phyloP scores from a whole-genome alignment of 2,113 vertebrate species.

The Cyprinodon brontotheroides region DNA sequence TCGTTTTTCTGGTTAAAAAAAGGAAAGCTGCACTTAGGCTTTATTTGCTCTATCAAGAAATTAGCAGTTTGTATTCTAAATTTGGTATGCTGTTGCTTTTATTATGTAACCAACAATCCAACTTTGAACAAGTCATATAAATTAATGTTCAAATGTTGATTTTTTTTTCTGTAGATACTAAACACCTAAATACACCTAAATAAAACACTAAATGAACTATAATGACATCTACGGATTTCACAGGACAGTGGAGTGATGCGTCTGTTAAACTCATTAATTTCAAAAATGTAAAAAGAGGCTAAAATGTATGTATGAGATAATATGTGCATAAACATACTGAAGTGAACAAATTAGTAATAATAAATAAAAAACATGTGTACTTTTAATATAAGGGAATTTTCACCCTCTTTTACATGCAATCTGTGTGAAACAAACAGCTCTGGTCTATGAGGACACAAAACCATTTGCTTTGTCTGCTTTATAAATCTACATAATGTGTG shows the following conservation, averaged over 20 bases:
- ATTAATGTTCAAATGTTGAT: not conserved
- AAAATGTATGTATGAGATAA: not conserved
- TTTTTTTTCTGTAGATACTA: not conserved
- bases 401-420: not conserved
- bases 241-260: not conserved
- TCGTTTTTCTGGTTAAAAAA: not conserved
- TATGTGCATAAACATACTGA: not conserved
- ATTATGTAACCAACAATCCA: not conserved
- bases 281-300: not conserved
- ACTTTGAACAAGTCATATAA: not conserved
- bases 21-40: not conserved
- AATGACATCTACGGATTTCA: not conserved
- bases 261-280: not conserved
- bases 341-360: no score
- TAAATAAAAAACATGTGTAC: not conserved
- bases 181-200: not conserved
- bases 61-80: not conserved
- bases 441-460: not conserved
- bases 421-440: not conserved
- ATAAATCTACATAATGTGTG: not conserved
- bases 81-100: not conserved
- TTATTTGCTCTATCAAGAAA: no score
- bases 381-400: not conserved
- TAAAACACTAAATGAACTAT: not conserved
- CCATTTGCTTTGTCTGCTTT: not conserved